Evolutionary conservation across 2,113 vertebrate genomes (phyloP).

Genomic region (Numida meleagris): DNA sequence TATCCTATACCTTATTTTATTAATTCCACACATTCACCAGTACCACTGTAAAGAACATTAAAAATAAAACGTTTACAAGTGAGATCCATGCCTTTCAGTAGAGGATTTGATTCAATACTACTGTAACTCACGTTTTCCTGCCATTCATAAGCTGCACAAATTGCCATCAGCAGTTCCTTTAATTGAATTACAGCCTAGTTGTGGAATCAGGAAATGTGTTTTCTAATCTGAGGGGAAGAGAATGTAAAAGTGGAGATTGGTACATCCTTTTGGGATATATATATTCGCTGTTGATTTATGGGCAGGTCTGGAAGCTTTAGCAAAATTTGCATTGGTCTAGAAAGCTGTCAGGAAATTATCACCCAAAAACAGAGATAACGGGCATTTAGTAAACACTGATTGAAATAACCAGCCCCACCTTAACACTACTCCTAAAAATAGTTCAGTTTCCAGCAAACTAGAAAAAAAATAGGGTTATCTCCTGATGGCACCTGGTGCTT

Average conservation of each 20-base stretch:
- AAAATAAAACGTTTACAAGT: neutral
- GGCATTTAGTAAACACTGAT: neutral
- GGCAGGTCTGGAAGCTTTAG: neutral
- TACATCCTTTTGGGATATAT: neutral
- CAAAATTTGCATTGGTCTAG: neutral
- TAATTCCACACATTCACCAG: slow-evolving; percentile 5
- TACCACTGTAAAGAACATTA: neutral
- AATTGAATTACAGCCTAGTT: slow-evolving; percentile 3
- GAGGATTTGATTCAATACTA: neutral
- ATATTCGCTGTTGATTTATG: neutral
- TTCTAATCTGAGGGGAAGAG: neutral
- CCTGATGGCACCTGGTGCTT: neutral
- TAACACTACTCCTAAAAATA: neutral
- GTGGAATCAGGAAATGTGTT: neutral
- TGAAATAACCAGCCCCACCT: neutral
- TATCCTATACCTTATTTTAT: neutral
- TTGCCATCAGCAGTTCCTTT: slow-evolving; percentile 27
- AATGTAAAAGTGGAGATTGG: neutral
- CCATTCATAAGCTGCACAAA: neutral
- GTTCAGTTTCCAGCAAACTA: neutral
- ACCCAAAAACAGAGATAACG: neutral
- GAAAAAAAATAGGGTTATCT: neutral
- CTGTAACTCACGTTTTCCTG: slow-evolving; percentile 30
- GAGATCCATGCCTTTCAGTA: neutral
- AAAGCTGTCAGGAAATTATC: neutral